Percentiles rank a stretch among this genome's conserved stretches.
These are phyloP conservation scores for Rhabdophis nuchalis DNA, from an alignment of 2,797 vertebrate genomes.

Conservation along the genomic window DNA sequence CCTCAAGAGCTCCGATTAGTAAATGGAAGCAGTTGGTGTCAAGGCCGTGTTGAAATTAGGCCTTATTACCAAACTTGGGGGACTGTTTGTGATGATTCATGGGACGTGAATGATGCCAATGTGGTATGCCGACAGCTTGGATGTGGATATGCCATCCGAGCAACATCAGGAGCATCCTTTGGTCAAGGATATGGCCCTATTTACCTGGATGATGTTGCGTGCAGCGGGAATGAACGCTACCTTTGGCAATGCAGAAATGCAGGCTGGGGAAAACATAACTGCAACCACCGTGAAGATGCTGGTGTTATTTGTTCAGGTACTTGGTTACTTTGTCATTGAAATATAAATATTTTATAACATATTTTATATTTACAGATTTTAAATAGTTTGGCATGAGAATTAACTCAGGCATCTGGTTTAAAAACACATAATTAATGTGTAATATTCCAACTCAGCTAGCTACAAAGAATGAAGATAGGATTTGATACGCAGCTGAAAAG, in stretches of 20 bases:
- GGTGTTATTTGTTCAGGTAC: slow-evolving; percentile 41
- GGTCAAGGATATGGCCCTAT: slow-evolving; percentile 34
- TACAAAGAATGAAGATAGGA: background rate
- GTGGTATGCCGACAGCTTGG: slow-evolving; percentile 48
- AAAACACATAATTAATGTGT: background rate
- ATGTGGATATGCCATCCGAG: slow-evolving; percentile 12
- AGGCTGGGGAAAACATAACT: slow-evolving; percentile 14
- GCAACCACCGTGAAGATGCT: background rate
- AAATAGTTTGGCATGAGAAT: background rate
- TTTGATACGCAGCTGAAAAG: background rate
- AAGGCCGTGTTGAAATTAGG: slow-evolving; percentile 41
- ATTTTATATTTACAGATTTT: background rate
- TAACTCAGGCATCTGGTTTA: background rate
- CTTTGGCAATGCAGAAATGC: background rate
- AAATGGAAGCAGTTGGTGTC: slow-evolving; percentile 14
- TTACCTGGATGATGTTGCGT: slow-evolving; percentile 25
- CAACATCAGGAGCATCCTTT: slow-evolving; percentile 13
- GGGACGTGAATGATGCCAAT: slow-evolving; percentile 24
- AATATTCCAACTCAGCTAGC: background rate
- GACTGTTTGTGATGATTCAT: slow-evolving; percentile 39
- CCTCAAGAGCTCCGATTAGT: background rate
- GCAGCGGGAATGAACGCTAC: slow-evolving; percentile 20
- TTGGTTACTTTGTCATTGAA: background rate
- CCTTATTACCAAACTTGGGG: slow-evolving; percentile 24
- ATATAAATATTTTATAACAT: background rate